These are phyloP conservation scores for Penaeus vannamei DNA, from an alignment of 1,140 invertebrate genomes.

Conservation along the genomic window DNA sequence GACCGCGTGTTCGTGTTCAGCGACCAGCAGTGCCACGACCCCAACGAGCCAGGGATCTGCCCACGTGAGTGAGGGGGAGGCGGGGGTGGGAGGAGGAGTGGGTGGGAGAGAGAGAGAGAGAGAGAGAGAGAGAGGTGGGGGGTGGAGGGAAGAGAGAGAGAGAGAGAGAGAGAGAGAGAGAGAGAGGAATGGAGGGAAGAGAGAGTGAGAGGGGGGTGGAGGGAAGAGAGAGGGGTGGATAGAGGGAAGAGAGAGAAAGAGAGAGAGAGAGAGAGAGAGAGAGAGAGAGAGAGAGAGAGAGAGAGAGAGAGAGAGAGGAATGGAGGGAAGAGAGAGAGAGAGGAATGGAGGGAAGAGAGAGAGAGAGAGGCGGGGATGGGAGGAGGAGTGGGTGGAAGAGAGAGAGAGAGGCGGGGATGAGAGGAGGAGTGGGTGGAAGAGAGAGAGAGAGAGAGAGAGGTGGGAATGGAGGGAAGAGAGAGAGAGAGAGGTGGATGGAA, in stretches of 20 bases:
- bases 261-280: not conserved
- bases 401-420: not conserved
- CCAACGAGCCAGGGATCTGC: constrained; percentile 43
- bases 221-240: not conserved
- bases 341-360: no score
- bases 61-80: constrained; percentile 41
- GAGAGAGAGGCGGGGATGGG: no score
- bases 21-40: constrained; percentile 64
- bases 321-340: not conserved
- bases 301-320: not conserved
- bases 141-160: not conserved
- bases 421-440: not conserved
- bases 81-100: not conserved
- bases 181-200: not conserved
- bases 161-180: not conserved
- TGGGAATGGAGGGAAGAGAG: not conserved
- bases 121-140: not conserved
- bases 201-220: not conserved
- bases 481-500: not conserved
- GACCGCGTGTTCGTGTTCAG: constrained; percentile 61
- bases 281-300: not conserved
- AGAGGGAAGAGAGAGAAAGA: not conserved
- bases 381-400: not conserved
- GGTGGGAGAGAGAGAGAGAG: not conserved
- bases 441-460: not conserved